Base-by-base conservation (phyloP, 2,888 invertebrate genomes). In the Sacculina carcini region DNA sequence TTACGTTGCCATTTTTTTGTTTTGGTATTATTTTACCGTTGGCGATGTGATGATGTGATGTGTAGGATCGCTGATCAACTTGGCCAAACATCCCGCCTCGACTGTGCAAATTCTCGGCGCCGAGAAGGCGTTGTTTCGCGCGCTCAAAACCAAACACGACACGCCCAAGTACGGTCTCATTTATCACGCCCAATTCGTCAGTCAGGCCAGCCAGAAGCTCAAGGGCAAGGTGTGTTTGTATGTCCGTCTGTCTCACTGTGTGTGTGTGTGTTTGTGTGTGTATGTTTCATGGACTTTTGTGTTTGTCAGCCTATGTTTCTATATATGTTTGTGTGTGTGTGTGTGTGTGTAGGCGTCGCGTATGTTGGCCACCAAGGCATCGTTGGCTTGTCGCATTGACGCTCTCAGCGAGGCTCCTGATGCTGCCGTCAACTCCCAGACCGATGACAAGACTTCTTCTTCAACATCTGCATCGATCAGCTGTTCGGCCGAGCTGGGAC, bases 101-200 rank as follows among this genome's bases (percentile, higher is more conserved):
- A 98, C 96, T 0, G 74, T 98, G 6, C 96, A 98, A 69, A 94
- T 98, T 60, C 76, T 96, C 53, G 98, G 96, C 55, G 96, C 98
- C 0, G 98, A 98, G 64, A 98, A 98, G 64, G 96, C 96, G 0
- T 67, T 98, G 12, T 98, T 98, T 69, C 72, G 96, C 57, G 96
- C 98, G 0, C 69, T 98, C 19, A 98, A 98, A 67, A 86, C 92
- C 0, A 90, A 90, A 62, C 85, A 89, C 62, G 90, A 96, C 62
- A 98, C 98, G 0, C 98, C 98, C 0, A 98, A 98, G 63, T 99
- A 98, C 65, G 98, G 98, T 69, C 70, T 99, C 39, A 89, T 99
- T 56, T 99, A 94, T 64, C 96, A 99, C 64, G 81, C 96, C 0
- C 82, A 84, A 61, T 66, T 98, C 19, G 80, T 98, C 7, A 87